phyloP scores from a whole-genome alignment of 2,113 vertebrate species.

The Glaucidium brasilianum region DNA sequence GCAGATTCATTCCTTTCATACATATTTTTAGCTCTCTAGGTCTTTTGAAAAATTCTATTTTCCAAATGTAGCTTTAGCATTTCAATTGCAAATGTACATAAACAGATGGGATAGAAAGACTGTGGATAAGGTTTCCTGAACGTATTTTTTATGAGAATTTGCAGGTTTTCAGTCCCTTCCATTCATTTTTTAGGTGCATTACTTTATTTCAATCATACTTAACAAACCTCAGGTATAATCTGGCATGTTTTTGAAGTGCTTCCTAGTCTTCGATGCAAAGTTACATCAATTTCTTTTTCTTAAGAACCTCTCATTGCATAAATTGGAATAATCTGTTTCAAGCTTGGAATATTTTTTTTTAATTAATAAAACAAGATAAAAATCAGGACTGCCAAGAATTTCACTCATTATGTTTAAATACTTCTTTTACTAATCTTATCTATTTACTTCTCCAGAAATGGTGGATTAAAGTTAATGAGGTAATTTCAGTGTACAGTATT shows the following conservation, averaged over 20 bases:
- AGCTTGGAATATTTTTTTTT: background rate
- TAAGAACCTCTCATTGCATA: background rate
- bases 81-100: conserved; percentile 3
- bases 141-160: background rate
- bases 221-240: background rate
- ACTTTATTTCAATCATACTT: background rate
- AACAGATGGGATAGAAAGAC: background rate
- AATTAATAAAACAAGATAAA: background rate
- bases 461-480: background rate
- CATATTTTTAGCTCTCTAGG: background rate
- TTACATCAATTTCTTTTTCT: background rate
- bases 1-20: background rate
- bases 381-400: background rate
- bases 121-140: background rate
- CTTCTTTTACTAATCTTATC: background rate
- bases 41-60: background rate
- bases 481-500: background rate
- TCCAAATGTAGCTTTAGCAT: background rate
- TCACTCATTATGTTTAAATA: background rate
- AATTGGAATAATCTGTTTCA: background rate
- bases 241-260: background rate
- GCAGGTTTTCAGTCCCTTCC: background rate
- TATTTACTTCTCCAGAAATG: background rate
- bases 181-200: background rate
- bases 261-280: background rate